phyloP scores from a whole-genome alignment of 2,888 invertebrate species.

The Pterostichus niger region DNA sequence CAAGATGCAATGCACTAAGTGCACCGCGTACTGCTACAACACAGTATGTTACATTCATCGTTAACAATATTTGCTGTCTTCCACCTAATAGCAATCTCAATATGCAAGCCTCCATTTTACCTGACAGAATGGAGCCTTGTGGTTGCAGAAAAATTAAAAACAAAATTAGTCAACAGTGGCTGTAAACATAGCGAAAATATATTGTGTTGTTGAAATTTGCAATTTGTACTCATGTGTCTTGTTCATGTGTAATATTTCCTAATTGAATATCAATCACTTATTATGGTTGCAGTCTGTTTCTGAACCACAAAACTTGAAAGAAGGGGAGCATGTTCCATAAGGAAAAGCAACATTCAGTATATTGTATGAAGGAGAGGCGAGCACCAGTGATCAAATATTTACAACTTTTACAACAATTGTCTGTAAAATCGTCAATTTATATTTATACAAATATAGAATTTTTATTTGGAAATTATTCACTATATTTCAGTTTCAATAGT shows the following conservation, averaged over 20 bases:
- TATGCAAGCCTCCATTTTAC: constrained; percentile 86
- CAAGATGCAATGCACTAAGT: constrained; percentile 56
- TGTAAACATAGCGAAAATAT: constrained; percentile 69
- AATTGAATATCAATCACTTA: constrained; percentile 37
- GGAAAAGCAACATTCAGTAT: constrained; percentile 57
- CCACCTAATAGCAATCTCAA: constrained; percentile 76
- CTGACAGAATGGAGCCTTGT: constrained; percentile 92
- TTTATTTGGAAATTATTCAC: constrained; percentile 39
- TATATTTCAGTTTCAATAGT: constrained; percentile 8
- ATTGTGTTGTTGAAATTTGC: constrained; percentile 67
- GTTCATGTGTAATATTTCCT: constrained; percentile 47
- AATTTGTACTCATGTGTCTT: constrained; percentile 52
- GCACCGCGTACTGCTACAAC: constrained; percentile 57
- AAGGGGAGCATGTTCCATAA: constrained; percentile 53
- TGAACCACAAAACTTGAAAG: constrained; percentile 65
- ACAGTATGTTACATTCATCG: constrained; percentile 65
- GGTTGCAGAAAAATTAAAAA: constrained; percentile 84
- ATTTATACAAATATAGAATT: not conserved
- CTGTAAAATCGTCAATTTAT: not conserved
- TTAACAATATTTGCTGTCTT: constrained; percentile 68
- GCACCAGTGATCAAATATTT: constrained; percentile 55
- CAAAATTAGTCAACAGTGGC: constrained; percentile 79
- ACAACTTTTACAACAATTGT: not conserved
- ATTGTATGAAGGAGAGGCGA: constrained; percentile 46
- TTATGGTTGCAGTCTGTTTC: constrained; percentile 59